Base-by-base conservation (phyloP, 2,113 vertebrate species). In the Glaucomys volans region DNA sequence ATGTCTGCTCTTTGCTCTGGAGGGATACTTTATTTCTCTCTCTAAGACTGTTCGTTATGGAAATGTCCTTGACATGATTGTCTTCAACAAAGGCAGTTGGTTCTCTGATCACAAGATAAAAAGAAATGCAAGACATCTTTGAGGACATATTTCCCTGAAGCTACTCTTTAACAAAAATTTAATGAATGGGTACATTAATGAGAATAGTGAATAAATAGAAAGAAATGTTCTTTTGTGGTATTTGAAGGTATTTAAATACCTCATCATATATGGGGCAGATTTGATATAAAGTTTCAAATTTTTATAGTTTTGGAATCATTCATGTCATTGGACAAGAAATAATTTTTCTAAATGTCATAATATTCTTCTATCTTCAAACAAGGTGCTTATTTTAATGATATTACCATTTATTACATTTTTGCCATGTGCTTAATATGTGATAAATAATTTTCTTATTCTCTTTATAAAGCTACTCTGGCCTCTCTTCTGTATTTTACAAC, bases 291-390 rank as follows among this genome's bases (percentile, higher is more conserved):
- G 82, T 11, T 91, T 95, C 40, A 91, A 76, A 91, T 66, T 71
- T 42, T 72, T 95, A 20, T 80, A 67, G 12, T 52, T 71, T 90
- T 80, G 18, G 32, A 81, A 76, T 54, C n/a, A 82, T 83, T 35
- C 18, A 37, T 80, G 42, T 75, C 40, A 85, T 72, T 22, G 50
- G 13, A 37, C 2, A 76, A 44, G 22, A 84, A 93, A 92, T 77
- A 72, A 54, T 47, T 81, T 92, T 76, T 18, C 9, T 92, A n/a
- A 90, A 95, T 85, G 54, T 86, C 37, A 95, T 87, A 67, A 77
- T 75, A 4, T 64, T 87, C 1, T 84, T 92, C 90, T 42, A 54
- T 44, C 17, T 76, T 5, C 22, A 74, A 77, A 72, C 5, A 40
- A 52, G 44, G 20, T 59, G 77, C 1, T 66, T 52, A 54, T 62